Evolutionary conservation across 2,113 vertebrate species (phyloP).

Genomic region (Heteronetta atricapilla): DNA sequence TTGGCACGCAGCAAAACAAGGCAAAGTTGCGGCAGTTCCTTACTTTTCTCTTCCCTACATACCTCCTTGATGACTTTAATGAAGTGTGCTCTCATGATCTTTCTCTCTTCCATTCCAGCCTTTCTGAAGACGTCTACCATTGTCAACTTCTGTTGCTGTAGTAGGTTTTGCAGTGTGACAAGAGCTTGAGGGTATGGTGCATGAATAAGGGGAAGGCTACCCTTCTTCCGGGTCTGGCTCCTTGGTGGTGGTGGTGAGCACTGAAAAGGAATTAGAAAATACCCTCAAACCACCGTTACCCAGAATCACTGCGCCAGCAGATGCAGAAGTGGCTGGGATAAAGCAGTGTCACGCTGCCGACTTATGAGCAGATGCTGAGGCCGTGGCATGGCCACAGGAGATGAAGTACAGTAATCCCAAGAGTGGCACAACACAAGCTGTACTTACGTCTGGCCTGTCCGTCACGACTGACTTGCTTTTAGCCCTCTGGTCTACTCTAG

Average conservation of each 20-base stretch:
- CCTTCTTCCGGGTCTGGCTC: not conserved
- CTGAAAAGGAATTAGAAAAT: not conserved
- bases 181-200: conserved; percentile 33
- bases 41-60: not conserved
- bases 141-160: not conserved
- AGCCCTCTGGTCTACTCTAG: not conserved
- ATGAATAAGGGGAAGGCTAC: not conserved
- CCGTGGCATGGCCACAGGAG: not conserved
- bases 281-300: not conserved
- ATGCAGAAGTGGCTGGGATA: not conserved
- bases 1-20: not conserved
- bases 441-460: not conserved
- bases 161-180: not conserved
- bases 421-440: not conserved
- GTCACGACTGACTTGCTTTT: fast-evolving
- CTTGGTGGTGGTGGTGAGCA: too few relatives aligned
- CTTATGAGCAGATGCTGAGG: not conserved
- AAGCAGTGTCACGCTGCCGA: not conserved
- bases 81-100: conserved; percentile 56
- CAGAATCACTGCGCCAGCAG: not conserved
- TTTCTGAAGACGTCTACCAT: conserved; percentile 39
- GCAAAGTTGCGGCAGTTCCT: not conserved
- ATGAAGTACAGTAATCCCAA: not conserved
- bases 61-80: conserved; percentile 43
- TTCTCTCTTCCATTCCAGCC: not conserved